Evolutionary conservation across 2,113 vertebrate genomes (phyloP).

Genomic region (Genyomyrus donnyi): DNA sequence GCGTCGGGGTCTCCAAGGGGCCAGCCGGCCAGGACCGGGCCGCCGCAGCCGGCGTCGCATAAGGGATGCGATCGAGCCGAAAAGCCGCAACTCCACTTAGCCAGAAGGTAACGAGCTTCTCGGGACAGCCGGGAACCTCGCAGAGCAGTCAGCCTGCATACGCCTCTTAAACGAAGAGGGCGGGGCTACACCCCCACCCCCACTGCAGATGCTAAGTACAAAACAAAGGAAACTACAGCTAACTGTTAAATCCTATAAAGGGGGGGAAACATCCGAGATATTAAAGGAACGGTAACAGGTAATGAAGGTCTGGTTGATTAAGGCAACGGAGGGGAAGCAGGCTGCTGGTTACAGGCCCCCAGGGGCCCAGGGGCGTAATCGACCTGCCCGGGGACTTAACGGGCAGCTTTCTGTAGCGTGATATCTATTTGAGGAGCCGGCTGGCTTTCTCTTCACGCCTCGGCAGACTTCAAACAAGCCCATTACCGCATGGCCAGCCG

Average conservation of each 20-base stretch:
- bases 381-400: background rate
- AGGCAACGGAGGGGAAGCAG: background rate
- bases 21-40: background rate
- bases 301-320: background rate
- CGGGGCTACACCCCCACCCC: background rate
- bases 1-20: background rate
- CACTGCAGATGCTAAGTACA: background rate
- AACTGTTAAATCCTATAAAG: background rate
- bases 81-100: background rate
- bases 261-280: background rate
- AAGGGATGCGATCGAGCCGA: background rate
- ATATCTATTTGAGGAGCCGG: slow-evolving; percentile 14
- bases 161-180: background rate
- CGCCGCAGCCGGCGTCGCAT: background rate
- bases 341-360: background rate
- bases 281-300: background rate
- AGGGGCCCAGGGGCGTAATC: background rate
- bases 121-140: background rate
- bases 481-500: background rate
- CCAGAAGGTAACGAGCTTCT: background rate
- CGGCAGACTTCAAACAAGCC: slow-evolving; percentile 14
- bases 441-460: slow-evolving; percentile 16
- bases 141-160: background rate
- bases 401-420: background rate
- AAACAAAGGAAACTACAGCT: background rate